phyloP scores from a whole-genome alignment of 2,113 vertebrate genomes.

The Danionella cerebrum region DNA sequence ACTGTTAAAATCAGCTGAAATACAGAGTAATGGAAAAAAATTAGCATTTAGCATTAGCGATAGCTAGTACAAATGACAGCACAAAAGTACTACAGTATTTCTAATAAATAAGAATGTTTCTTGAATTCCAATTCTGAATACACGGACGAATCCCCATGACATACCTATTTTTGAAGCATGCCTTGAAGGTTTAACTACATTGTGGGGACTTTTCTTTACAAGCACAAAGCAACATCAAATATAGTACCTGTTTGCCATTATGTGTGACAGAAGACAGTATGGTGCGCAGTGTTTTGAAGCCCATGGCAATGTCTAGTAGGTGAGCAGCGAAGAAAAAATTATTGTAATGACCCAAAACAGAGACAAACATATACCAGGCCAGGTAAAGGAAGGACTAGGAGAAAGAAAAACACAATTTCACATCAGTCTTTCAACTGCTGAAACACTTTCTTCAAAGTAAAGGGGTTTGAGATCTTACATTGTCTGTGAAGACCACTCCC shows the following conservation, averaged over 20 bases:
- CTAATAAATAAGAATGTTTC: no score
- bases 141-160: no score
- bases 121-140: no score
- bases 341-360: slow-evolving; percentile 80
- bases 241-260: slow-evolving; percentile 78
- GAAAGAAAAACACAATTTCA: neutral
- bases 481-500: slow-evolving; percentile 91
- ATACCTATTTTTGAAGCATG: neutral
- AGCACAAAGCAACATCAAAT: neutral
- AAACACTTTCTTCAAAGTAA: neutral
- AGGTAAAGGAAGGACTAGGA: slow-evolving; percentile 78
- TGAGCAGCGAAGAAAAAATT: slow-evolving; percentile 84
- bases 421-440: neutral
- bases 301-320: slow-evolving; percentile 81
- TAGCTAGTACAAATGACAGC: no score
- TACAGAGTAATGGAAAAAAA: neutral
- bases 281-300: slow-evolving; percentile 79
- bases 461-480: slow-evolving; percentile 66
- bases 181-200: neutral
- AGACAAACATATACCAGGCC: slow-evolving; percentile 83
- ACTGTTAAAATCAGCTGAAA: slow-evolving; percentile 82
- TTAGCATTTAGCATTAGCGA: no score
- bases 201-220: neutral
- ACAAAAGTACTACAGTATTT: no score
- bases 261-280: slow-evolving; percentile 81